Evolutionary conservation across 1,140 invertebrate species (phyloP).

Genomic region (Pseudachorutes palmiensis): DNA sequence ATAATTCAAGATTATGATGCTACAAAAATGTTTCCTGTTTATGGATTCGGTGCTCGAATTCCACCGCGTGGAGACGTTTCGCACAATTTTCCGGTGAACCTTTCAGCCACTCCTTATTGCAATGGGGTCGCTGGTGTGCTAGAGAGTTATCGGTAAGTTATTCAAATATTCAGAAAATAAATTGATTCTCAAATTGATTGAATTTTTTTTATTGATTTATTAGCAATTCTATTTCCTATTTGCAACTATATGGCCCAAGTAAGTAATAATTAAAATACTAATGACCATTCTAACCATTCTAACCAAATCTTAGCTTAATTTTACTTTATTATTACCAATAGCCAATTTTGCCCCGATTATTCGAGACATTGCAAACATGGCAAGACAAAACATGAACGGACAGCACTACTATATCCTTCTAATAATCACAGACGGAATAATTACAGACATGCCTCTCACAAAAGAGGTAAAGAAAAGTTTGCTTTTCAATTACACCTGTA

Average conservation of each 20-base stretch:
- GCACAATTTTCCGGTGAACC: conserved; percentile 55
- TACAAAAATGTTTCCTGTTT: conserved; percentile 51
- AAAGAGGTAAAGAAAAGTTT: conserved; percentile 44
- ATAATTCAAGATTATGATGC: conserved; percentile 58
- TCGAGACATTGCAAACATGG: conserved; percentile 48
- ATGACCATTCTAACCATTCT: conserved; percentile 51
- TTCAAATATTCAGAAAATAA: too few species aligned
- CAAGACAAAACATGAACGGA: conserved; percentile 44
- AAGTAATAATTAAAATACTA: too few species aligned
- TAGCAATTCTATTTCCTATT: background rate
- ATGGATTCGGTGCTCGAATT: conserved; percentile 52
- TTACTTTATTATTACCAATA: too few species aligned
- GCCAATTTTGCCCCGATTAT: conserved; percentile 59
- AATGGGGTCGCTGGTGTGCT: conserved; percentile 42
- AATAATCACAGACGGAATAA: conserved; percentile 60
- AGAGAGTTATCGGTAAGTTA: conserved; percentile 40
- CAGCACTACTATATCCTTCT: conserved; percentile 56
- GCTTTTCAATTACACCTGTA: too few species aligned
- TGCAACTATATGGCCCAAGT: too few species aligned
- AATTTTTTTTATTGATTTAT: too few species aligned
- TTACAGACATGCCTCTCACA: conserved; percentile 57
- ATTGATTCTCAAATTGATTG: too few species aligned
- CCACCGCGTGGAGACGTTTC: conserved; percentile 50
- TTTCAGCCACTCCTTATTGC: conserved; percentile 53
- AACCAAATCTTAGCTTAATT: too few species aligned